Conservation (phyloP, 2,888 invertebrate genomes). For the Sarcophaga rosellei region DNA sequence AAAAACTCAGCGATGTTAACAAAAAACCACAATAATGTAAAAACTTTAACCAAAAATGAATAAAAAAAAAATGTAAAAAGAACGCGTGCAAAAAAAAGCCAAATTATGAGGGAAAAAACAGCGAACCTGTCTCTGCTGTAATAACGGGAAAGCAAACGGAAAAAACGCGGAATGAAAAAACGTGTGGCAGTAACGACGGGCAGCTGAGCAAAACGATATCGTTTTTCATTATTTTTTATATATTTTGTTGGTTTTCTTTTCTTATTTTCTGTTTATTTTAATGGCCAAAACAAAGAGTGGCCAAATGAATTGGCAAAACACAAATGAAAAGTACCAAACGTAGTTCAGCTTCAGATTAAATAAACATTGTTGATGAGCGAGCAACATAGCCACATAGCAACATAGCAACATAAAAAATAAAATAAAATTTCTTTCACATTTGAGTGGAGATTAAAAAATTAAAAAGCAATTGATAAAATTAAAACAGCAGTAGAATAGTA, state of each 20-base stretch:
- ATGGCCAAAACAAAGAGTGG: constrained; percentile 34
- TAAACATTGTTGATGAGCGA: background rate
- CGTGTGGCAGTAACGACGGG: background rate
- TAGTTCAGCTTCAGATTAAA: no score
- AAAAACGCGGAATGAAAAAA: background rate
- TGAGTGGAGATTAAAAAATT: no score
- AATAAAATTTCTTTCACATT: background rate
- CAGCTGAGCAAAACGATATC: no score
- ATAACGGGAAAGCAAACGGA: background rate
- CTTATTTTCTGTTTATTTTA: constrained; percentile 45
- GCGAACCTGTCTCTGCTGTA: constrained; percentile 20
- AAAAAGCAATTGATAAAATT: no score
- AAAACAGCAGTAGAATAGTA: no score
- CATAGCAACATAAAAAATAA: background rate
- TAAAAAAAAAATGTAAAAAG: constrained; percentile 1
- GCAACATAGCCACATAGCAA: background rate
- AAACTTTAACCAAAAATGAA: no score
- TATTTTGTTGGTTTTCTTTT: no score
- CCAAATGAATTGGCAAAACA: constrained; percentile 14
- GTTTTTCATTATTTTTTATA: no score
- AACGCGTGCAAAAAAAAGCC: background rate
- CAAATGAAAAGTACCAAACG: background rate
- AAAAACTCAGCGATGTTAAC: no score
- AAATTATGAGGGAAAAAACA: background rate
- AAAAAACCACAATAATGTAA: no score